Conservation (phyloP, 2,888 invertebrate genomes). For the Cheilosia vernalis region DNA sequence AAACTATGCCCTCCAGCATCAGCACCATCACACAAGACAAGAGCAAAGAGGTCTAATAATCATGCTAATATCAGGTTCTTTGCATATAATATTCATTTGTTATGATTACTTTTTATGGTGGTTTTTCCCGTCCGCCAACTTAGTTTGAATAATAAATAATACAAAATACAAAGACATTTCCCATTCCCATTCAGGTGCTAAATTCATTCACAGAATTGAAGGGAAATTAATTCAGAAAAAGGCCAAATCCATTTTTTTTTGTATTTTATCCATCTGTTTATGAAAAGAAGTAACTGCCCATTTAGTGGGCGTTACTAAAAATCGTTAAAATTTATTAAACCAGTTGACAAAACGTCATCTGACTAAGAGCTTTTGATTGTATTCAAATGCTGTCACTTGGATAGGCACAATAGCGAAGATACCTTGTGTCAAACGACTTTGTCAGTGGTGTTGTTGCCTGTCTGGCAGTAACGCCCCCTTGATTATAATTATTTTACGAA, state of each 20-base stretch:
- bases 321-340: constrained; percentile 1
- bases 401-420: constrained; percentile 1
- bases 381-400: constrained; percentile 11
- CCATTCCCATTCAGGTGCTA: constrained; percentile 65
- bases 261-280: not conserved
- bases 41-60: constrained; percentile 37
- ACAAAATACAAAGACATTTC: constrained; percentile 12
- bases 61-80: constrained; percentile 63
- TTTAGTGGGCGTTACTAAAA: constrained; percentile 45
- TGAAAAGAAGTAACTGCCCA: constrained; percentile 21
- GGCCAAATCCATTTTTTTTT: not conserved
- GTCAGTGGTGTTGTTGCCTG: not conserved
- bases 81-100: constrained; percentile 66
- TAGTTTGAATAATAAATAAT: not conserved
- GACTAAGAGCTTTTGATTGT: not conserved
- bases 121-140: constrained; percentile 38
- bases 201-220: constrained; percentile 61
- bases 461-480: constrained; percentile 18
- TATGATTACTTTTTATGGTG: constrained; percentile 45
- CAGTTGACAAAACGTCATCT: constrained; percentile 14
- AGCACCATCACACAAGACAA: constrained; percentile 20
- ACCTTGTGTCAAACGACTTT: constrained; percentile 24
- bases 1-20: constrained; percentile 6
- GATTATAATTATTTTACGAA: constrained; percentile 3
- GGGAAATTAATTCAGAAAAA: constrained; percentile 52